Evolutionary conservation across 2,113 vertebrate species (phyloP).

Genomic region (Cinclus mexicanus): DNA sequence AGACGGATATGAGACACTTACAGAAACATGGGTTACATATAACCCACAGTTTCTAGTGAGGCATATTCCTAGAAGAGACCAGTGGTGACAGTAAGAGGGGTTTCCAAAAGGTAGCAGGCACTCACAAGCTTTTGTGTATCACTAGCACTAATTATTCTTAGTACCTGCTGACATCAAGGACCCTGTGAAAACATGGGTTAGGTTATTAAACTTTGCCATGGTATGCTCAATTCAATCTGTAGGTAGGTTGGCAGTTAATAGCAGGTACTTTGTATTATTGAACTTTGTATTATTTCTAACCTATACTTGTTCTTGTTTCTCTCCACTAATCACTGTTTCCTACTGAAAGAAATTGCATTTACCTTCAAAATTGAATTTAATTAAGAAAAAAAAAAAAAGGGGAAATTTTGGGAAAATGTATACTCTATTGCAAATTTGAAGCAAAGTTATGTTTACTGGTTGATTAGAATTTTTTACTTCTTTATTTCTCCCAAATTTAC

Average conservation of each 20-base stretch:
- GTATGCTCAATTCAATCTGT: background rate
- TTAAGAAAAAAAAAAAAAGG: too few relatives aligned
- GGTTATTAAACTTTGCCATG: background rate
- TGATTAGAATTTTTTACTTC: background rate
- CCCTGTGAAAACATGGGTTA: background rate
- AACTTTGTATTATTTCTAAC: background rate
- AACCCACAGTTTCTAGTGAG: background rate
- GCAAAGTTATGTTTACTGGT: background rate
- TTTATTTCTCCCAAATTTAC: background rate
- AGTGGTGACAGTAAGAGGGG: accelerated
- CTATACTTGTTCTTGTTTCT: background rate
- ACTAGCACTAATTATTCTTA: background rate
- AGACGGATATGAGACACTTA: background rate
- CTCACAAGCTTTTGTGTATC: background rate
- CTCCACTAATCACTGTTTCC: background rate
- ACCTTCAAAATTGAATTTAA: background rate
- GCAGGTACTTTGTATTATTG: background rate
- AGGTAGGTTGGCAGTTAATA: background rate
- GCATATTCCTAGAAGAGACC: background rate
- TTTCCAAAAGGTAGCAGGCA: background rate
- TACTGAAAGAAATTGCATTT: background rate
- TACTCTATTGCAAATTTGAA: background rate
- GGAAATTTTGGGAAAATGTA: background rate
- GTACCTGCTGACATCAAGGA: background rate
- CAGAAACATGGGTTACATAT: background rate